A percentile compares a stretch with the other conserved stretches of the same genome.
These are phyloP conservation scores for Pandemis corylana DNA, from an alignment of 2,888 invertebrate genomes.

Conservation along the genomic window DNA sequence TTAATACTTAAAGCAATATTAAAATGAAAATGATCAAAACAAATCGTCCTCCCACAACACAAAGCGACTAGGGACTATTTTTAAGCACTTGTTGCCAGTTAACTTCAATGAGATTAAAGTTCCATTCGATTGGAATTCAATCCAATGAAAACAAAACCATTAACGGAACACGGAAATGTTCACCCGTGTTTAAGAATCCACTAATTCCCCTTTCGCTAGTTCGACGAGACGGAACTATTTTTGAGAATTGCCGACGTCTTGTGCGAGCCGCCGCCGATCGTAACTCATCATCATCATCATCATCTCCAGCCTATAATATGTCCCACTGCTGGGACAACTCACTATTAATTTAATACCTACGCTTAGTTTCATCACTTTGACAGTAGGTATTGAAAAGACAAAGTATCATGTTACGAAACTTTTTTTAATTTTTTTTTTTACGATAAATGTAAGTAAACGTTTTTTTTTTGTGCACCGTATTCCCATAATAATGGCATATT, in stretches of 20 bases:
- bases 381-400: too few relatives aligned
- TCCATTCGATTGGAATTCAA: slow-evolving; percentile 42
- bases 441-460: too few relatives aligned
- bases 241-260: slow-evolving; percentile 64
- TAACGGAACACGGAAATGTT: slow-evolving; percentile 67
- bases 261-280: neutral
- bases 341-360: too few relatives aligned
- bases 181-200: slow-evolving; percentile 60
- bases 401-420: too few relatives aligned
- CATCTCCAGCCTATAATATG: neutral
- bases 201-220: slow-evolving; percentile 71
- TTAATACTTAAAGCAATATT: neutral
- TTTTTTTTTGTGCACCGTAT: too few relatives aligned
- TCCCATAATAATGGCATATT: too few relatives aligned
- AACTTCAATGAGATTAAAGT: slow-evolving; percentile 44
- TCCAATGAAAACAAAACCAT: slow-evolving; percentile 40
- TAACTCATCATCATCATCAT: neutral
- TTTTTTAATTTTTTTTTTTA: too few relatives aligned
- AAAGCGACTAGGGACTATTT: neutral
- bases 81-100: slow-evolving; percentile 4
- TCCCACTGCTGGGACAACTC: too few relatives aligned
- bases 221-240: slow-evolving; percentile 72
- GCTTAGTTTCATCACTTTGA: too few relatives aligned
- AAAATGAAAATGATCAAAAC: neutral
- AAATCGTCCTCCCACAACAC: neutral